These are phyloP conservation scores for Ceriagrion tenellum DNA, from an alignment of 2,888 invertebrate species.

Conservation along the genomic window DNA sequence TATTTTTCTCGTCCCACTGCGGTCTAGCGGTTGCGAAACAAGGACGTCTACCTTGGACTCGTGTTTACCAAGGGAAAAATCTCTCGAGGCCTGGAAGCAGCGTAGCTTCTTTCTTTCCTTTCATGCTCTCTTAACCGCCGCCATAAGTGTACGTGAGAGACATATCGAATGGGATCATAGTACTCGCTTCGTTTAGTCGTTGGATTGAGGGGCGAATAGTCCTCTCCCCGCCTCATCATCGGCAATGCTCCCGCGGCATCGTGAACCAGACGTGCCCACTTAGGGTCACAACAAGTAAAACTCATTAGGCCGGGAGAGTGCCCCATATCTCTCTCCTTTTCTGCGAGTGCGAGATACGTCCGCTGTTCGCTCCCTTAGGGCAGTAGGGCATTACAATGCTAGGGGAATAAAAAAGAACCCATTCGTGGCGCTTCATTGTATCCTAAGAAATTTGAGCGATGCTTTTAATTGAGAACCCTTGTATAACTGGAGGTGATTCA, in stretches of 20 bases:
- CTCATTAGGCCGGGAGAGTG: not conserved
- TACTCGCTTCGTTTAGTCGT: conserved; percentile 26
- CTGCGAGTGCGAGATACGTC: not conserved
- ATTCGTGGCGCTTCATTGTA: not conserved
- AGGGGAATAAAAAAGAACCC: not conserved
- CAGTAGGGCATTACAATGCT: not conserved
- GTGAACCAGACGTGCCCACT: not conserved
- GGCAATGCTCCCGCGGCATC: not conserved
- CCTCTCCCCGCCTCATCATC: not conserved
- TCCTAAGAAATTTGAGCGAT: not conserved
- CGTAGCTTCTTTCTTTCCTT: conserved; percentile 27
- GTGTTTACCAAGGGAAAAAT: conserved; percentile 8
- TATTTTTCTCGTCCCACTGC: not conserved
- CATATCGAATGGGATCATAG: conserved; percentile 27
- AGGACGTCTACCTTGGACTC: conserved; percentile 39
- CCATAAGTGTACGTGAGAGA: not conserved
- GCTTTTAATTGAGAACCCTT: not conserved
- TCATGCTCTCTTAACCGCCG: conserved; percentile 8
- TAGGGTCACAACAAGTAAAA: conserved; percentile 16
- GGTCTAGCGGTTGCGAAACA: conserved; percentile 6
- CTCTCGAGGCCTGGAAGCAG: conserved; percentile 1
- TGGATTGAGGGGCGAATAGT: conserved; percentile 18
- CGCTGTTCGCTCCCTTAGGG: not conserved
- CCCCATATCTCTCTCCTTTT: not conserved
- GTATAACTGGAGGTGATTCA: not conserved